phyloP scores from a whole-genome alignment of 2,888 invertebrate species.

The Asteroscopus sphinx region DNA sequence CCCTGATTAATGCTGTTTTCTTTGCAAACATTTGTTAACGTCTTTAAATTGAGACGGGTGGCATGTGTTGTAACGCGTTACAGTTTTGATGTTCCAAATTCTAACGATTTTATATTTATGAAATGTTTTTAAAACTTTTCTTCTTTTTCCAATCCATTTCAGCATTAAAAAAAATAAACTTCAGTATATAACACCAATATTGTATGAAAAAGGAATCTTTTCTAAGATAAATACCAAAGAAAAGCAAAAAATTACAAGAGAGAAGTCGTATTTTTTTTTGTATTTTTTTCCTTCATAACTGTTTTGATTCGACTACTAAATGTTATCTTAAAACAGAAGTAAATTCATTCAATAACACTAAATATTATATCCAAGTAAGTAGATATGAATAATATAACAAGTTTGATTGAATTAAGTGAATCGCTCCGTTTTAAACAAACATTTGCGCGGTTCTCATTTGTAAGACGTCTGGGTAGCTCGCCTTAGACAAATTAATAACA shows the following conservation, averaged over 20 bases:
- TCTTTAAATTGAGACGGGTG: slow-evolving; percentile 72
- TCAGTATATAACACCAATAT: no score
- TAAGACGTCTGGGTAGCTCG: slow-evolving; percentile 82
- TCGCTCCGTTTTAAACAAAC: slow-evolving; percentile 72
- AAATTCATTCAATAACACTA: slow-evolving; percentile 20
- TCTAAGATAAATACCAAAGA: slow-evolving; percentile 3
- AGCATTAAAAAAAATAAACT: no score
- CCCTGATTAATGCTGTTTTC: slow-evolving; percentile 88
- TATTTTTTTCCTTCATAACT: not conserved
- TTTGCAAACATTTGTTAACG: slow-evolving; percentile 81
- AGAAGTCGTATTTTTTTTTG: not conserved
- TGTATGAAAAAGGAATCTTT: no score
- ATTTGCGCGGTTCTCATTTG: slow-evolving; percentile 83
- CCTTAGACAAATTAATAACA: slow-evolving; percentile 89
- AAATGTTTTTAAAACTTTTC: accelerated
- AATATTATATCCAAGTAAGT: slow-evolving; percentile 22
- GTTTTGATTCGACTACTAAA: slow-evolving; percentile 6
- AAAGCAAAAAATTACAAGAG: not conserved
- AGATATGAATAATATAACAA: slow-evolving; percentile 60
- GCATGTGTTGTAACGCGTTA: slow-evolving; percentile 52
- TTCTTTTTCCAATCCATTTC: not conserved
- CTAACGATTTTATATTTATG: not conserved
- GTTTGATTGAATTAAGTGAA: slow-evolving; percentile 65
- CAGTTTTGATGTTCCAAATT: slow-evolving; percentile 5
- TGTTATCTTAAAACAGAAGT: slow-evolving; percentile 1